Base-by-base conservation (phyloP, 2,113 vertebrate species). In the Embiotoca jacksoni region DNA sequence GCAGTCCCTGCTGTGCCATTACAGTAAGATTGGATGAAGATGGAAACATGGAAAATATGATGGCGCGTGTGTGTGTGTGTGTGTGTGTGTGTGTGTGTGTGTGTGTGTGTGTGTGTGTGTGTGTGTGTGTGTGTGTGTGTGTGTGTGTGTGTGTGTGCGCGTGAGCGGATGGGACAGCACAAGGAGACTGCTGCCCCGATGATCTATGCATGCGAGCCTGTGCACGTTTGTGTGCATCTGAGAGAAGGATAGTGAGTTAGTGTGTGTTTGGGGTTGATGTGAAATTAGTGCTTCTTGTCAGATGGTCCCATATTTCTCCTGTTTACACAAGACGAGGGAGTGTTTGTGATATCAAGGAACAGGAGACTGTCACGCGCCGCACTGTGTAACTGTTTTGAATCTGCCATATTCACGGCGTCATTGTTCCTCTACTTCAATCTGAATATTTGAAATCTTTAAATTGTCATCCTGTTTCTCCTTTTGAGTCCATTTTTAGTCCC, bases 11-110 rank as follows among this genome's bases (percentile, higher is more conserved):
- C 90, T 80, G 92, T 75, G 87, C 91, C 90, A 93, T 93, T 93
- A 92, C 91, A 78, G 79, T 87, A 78, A 93, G 91, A 93, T 93
- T 93, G 91, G 91, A 93, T 89, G 91, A 90, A 92, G 91, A 93
- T 90, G 86, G 90, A 93, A 87, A 92, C 89, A 81, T 80, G 88
- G 89, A 89, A 88, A 93, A 93, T 92, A 89, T 91, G 90, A 92
- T 89, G 61, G 88, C 78, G 85, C 66, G 88, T 74, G 83, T 61
- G 44, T 46, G 88, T 80, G 85, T 69, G 88, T 74, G 83, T 61
- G 88, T 80, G 85, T 69, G 88, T 74, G 83, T 61, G 88, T 80
- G 85, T 66, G 88, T 72, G 83, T 58, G 88, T 78, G 85, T 66
- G 88, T 74, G 83, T 60, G 88, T 79, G 85, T 68, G 88, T 23